Base-by-base conservation (phyloP, 2,888 invertebrate genomes). In the Celastrina argiolus region DNA sequence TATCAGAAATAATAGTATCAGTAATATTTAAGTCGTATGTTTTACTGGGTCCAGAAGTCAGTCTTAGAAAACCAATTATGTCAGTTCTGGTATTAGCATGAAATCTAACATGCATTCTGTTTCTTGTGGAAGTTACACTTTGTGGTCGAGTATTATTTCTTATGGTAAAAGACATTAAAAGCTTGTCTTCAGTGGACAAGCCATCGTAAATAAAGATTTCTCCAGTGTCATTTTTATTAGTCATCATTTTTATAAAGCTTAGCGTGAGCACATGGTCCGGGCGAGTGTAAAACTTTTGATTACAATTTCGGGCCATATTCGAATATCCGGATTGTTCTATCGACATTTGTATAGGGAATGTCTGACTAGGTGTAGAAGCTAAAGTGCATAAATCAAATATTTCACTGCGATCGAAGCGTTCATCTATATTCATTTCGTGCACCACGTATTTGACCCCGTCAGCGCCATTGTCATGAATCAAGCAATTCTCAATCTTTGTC, bases 361-460 rank as follows among this genome's bases (percentile, higher is more conserved):
- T 96, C 87, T 97, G 97, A 72, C 96, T 95, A 16, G 94, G 93
- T 0, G 96, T 95, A 1, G 95, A 95, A 0, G 97, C 96, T 65
- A 97, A 91, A 1, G 96, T 95, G 82, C 98, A 98, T 73, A 98
- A 94, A 81, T 97, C 97, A 73, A 94, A 95, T 73, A 96, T 94
- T 74, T 95, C 95, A 65, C 94, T 93, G 67, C 95, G 92, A 83
- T 96, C 96, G 61, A 94, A 92, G 74, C 94, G 93, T 77, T 95
- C 95, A 72, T 96, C 95, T 4, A 95, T 94, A 71, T 94, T 92
- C 78, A 95, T 93, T 84, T 97, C 96, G 75, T 96, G 95, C 66
- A 95, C 95, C 16, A 97, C 94, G 81, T 96, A 98, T 82, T 96
- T 95, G 65, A 99, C 89, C 31, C 98, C 98, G 83, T 98, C 98